Base-by-base conservation (phyloP, 2,113 vertebrate genomes). In the Phylloscopus trochiloides region DNA sequence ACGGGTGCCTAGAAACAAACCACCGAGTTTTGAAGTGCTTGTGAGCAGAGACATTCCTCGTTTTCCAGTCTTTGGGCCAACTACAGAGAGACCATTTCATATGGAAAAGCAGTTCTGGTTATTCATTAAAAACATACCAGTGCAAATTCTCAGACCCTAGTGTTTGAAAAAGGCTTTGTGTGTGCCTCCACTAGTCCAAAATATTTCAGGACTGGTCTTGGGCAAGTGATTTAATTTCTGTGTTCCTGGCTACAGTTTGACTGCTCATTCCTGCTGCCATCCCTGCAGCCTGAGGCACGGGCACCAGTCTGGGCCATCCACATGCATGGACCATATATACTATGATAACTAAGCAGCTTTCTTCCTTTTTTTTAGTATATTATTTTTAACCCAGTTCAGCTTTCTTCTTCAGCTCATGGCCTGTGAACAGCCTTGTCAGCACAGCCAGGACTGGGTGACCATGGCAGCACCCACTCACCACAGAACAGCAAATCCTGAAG, bases 1-100 rank as follows among this genome's bases (percentile, higher is more conserved):
- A 92, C 10, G 14, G 80, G 90, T 65, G 84, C 91, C 91, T 91
- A 96, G 92, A 89, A 95, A 96, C 73, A 96, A 96, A 92, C 61
- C 89, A 65, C 84, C 0, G 7, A 78, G 66, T 92, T 94, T 19
- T 81, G 59, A 89, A 96, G 84, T 82, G 77, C 93, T 78, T 92
- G 73, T 68, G 77, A 94, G 80, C 26, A 16, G 67, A 94, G 74
- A 89, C 93, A 91, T 91, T 96, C 91, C 92, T 94, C 0, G 2
- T 81, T 89, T 65, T 38, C 66, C 91, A 70, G 72, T 72, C 54
- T 70, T 79, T 51, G 47, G 66, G 90, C 67, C 78, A 88, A 36
- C 45, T 76, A 65, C 47, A 58, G 71, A 73, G 50, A 93, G 77
- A 73, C 43, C 31, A 40, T 76, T 88, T 86, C 51, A 77, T 67